A percentile compares a stretch with the other conserved stretches of the same genome.
Conservation (phyloP, 2,888 invertebrate species). For the Pediacus dermestoides region DNA sequence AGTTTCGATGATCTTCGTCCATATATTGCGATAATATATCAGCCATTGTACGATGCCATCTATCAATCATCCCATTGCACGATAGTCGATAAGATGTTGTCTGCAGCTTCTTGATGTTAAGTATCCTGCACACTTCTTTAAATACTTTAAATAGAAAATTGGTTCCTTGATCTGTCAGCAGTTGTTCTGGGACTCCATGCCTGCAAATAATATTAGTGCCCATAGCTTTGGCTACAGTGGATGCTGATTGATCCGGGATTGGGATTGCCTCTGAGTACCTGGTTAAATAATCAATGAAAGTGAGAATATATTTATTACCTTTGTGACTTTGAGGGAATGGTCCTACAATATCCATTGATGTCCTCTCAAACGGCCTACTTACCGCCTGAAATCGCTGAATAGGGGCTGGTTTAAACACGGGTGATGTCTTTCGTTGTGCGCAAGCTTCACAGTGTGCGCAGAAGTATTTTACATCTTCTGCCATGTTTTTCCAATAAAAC, state of each 20-base stretch:
- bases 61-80: conserved; percentile 36
- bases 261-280: conserved; percentile 33
- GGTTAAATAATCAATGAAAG: conserved; percentile 30
- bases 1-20: conserved; percentile 24
- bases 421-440: conserved; percentile 28
- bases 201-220: conserved; percentile 27
- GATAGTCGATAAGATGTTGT: conserved; percentile 34
- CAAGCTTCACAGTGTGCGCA: conserved; percentile 28
- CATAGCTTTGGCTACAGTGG: conserved; percentile 29
- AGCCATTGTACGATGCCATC: conserved; percentile 33
- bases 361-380: conserved; percentile 24
- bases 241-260: conserved; percentile 30
- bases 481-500: no score
- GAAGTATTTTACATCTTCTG: no score
- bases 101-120: conserved; percentile 28
- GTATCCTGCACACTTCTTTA: conserved; percentile 25
- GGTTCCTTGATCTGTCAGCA: conserved; percentile 34
- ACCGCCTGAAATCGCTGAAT: conserved; percentile 24
- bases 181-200: conserved; percentile 30
- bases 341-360: conserved; percentile 33
- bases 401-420: no score
- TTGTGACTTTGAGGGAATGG: conserved; percentile 24
- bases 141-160: conserved; percentile 33
- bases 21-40: conserved; percentile 33
- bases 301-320: conserved; percentile 34